Conservation (phyloP, 2,888 invertebrate species). For the Sinelater perroti region DNA sequence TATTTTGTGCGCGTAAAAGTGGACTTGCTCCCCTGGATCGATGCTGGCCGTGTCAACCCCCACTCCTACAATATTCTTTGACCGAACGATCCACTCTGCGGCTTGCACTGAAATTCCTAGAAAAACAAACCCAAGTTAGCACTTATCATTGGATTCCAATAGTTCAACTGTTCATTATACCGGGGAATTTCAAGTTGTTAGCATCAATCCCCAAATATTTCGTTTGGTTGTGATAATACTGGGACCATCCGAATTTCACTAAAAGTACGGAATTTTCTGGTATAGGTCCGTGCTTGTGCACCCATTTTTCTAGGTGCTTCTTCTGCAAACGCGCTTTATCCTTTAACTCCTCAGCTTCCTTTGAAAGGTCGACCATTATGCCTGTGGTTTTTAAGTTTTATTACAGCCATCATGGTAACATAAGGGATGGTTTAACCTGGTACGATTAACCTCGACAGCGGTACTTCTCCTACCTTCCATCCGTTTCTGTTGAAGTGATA, state of each 20-base stretch:
- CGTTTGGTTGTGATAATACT: slow-evolving; percentile 59
- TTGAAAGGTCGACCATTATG: slow-evolving; percentile 50
- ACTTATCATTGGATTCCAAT: too few species aligned
- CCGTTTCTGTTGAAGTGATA: slow-evolving; percentile 63
- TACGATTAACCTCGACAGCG: slow-evolving; percentile 57
- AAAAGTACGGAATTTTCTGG: slow-evolving; percentile 59
- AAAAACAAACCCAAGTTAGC: too few species aligned
- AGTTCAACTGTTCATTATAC: too few species aligned
- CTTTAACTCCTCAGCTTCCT: slow-evolving; percentile 39
- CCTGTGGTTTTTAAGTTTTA: slow-evolving; percentile 41
- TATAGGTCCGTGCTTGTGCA: slow-evolving; percentile 57
- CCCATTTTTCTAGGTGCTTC: slow-evolving; percentile 59
- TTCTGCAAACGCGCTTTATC: slow-evolving; percentile 46
- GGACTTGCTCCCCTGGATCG: slow-evolving; percentile 64
- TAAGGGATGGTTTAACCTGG: slow-evolving; percentile 47
- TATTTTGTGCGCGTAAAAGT: slow-evolving; percentile 63
- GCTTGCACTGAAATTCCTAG: slow-evolving; percentile 67
- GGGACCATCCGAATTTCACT: slow-evolving; percentile 65
- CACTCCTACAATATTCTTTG: slow-evolving; percentile 69
- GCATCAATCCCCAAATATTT: slow-evolving; percentile 60
- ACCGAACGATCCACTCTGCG: slow-evolving; percentile 67
- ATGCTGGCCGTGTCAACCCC: slow-evolving; percentile 72
- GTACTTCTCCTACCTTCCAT: slow-evolving; percentile 64
- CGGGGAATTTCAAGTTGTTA: slow-evolving; percentile 52
- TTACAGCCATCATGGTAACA: background rate